Conservation (phyloP, 53 echinoderm and acorn worm genomes). For the Astropecten irregularis region DNA sequence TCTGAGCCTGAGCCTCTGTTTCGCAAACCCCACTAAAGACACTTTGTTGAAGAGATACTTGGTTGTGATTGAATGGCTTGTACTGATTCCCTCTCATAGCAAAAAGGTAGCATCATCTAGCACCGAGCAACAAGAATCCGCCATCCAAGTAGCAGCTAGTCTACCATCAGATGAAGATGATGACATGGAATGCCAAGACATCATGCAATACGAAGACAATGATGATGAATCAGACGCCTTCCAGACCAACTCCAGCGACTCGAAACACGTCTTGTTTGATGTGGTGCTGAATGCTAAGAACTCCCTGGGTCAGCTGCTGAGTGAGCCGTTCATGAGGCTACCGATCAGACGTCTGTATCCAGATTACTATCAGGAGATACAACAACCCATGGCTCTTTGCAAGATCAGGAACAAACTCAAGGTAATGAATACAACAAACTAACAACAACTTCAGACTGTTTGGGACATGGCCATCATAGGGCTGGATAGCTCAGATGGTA, state of each 20-base stretch:
- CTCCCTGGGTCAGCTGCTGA: constrained; percentile 77
- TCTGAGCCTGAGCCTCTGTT: too few relatives aligned
- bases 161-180: constrained; percentile 78
- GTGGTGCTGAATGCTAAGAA: constrained; percentile 81
- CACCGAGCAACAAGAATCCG: constrained; percentile 50
- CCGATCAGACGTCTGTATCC: constrained; percentile 91
- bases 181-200: not conserved
- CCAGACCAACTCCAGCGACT: constrained; percentile 70
- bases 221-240: constrained; percentile 80
- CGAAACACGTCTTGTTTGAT: constrained; percentile 73
- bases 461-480: too few relatives aligned
- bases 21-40: too few relatives aligned
- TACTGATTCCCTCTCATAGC: too few relatives aligned
- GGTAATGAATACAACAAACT: too few relatives aligned
- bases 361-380: constrained; percentile 95
- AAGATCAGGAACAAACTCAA: constrained; percentile 95
- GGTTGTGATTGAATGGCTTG: too few relatives aligned
- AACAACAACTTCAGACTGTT: too few relatives aligned
- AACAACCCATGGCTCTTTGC: constrained; percentile 84
- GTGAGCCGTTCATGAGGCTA: constrained; percentile 94
- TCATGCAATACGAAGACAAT: constrained; percentile 73
- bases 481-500: too few relatives aligned
- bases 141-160: constrained; percentile 61
- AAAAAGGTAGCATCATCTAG: not conserved
- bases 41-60: too few relatives aligned